phyloP scores from a whole-genome alignment of 2,888 invertebrate genomes.

The Hydriomena furcata region DNA sequence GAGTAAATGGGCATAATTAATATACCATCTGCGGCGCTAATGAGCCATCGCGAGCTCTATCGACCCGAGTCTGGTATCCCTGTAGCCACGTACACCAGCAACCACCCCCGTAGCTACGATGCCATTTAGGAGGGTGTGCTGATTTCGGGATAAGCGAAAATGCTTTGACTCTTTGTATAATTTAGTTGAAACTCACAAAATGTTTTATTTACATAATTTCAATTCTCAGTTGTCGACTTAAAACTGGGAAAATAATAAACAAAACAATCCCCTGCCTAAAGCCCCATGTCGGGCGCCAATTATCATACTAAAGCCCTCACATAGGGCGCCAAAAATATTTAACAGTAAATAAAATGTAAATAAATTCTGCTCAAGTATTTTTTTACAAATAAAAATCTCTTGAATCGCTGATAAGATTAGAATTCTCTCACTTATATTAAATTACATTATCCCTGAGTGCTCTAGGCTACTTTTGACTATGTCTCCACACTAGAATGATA shows the following conservation, averaged over 20 bases:
- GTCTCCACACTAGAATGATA: too few species aligned
- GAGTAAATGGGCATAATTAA: slow-evolving; percentile 36
- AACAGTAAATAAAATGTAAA: too few species aligned
- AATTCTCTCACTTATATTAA: too few species aligned
- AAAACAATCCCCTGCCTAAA: neutral
- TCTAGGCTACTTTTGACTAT: too few species aligned
- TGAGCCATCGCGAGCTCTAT: slow-evolving; percentile 32
- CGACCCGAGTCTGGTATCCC: slow-evolving; percentile 23
- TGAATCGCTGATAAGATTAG: too few species aligned
- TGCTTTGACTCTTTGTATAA: neutral
- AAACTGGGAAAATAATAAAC: neutral
- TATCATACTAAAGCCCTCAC: neutral
- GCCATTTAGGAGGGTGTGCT: slow-evolving; percentile 6
- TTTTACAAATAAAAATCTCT: too few species aligned
- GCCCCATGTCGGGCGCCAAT: slow-evolving; percentile 7
- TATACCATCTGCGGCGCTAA: slow-evolving; percentile 33
- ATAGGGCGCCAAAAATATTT: neutral
- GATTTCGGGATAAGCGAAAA: slow-evolving; percentile 6
- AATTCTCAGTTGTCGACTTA: neutral
- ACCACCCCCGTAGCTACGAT: slow-evolving; percentile 2
- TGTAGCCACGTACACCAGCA: slow-evolving; percentile 2
- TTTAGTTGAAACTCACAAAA: neutral
- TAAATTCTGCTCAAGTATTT: too few species aligned
- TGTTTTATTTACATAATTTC: neutral
- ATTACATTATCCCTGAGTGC: too few species aligned